Conservation (phyloP, 2,113 vertebrate species). For the Catharus bicknelli region DNA sequence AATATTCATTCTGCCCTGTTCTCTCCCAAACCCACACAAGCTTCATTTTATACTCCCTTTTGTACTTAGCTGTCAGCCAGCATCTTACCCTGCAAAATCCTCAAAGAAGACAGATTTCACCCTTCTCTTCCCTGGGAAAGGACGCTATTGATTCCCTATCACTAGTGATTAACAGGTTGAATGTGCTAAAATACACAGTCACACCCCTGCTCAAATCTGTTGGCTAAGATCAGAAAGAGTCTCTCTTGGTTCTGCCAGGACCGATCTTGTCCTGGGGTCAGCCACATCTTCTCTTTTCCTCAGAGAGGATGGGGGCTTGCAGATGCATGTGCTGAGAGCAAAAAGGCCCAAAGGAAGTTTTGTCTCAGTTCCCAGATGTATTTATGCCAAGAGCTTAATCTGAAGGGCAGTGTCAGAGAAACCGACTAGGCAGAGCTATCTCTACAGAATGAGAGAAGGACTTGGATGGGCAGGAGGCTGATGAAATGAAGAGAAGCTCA, state of each 20-base stretch:
- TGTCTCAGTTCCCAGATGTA: not conserved
- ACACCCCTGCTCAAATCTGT: too few relatives aligned
- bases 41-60: not conserved
- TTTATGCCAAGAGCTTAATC: not conserved
- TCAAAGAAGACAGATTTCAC: not conserved
- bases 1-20: not conserved
- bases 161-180: not conserved
- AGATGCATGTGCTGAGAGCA: not conserved
- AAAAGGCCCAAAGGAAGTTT: not conserved
- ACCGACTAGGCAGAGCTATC: not conserved
- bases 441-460: not conserved
- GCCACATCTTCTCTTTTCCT: not conserved
- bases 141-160: not conserved
- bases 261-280: not conserved
- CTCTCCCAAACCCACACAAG: not conserved
- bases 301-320: not conserved
- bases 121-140: not conserved
- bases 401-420: not conserved
- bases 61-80: not conserved
- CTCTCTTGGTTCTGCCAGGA: not conserved
- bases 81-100: not conserved
- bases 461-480: not conserved
- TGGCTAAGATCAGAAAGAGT: not conserved
- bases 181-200: not conserved
- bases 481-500: not conserved